These are phyloP conservation scores for Brachionus paranguensis DNA, from an alignment of 1,140 invertebrate genomes.

Conservation along the genomic window DNA sequence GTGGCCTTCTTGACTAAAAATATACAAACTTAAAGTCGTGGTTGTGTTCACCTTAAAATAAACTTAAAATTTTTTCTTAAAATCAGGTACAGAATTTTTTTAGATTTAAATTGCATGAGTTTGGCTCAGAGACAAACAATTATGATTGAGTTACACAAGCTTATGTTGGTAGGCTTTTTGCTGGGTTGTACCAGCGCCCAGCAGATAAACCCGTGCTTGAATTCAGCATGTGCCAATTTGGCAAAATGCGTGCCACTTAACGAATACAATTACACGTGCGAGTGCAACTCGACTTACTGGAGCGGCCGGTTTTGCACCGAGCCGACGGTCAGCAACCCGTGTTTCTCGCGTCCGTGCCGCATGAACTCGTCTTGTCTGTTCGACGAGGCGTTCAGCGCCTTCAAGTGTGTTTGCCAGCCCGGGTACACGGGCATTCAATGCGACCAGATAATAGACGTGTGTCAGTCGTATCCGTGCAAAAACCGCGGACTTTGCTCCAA, in stretches of 20 bases:
- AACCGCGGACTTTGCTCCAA: constrained; percentile 73
- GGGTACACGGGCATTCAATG: constrained; percentile 47
- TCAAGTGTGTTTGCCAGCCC: background rate
- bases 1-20: background rate
- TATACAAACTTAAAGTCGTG: background rate
- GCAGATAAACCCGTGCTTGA: background rate
- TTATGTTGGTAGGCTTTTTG: background rate
- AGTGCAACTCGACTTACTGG: constrained; percentile 59
- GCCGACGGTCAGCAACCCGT: constrained; percentile 46
- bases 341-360: constrained; percentile 43
- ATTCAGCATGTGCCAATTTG: background rate
- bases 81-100: background rate
- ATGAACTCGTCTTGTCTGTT: constrained; percentile 43
- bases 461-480: constrained; percentile 71
- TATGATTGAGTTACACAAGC: background rate
- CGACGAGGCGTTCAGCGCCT: background rate
- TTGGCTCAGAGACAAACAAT: background rate
- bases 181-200: background rate
- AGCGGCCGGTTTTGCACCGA: constrained; percentile 36
- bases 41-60: background rate
- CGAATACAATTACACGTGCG: constrained; percentile 72
- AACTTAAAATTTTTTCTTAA: background rate
- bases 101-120: background rate
- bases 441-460: constrained; percentile 83
- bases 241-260: background rate